Base-by-base conservation (phyloP, 2,113 vertebrate species). In the Marmota flaviventris region DNA sequence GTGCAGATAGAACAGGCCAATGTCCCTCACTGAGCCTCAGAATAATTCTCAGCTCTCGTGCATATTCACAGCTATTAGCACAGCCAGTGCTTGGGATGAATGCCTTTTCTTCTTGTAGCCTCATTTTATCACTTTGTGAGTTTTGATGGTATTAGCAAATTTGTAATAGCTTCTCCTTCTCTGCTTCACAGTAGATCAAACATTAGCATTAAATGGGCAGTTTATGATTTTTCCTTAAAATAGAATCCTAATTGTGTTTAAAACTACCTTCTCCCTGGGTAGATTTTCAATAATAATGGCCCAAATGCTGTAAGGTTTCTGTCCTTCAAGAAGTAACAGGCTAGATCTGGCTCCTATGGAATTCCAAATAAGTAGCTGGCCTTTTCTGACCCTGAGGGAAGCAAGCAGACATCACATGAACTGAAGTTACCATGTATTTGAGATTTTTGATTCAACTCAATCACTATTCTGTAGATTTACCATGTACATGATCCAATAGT, bases 131-230 rank as follows among this genome's bases (percentile, higher is more conserved):
- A 84, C 97, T 95, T 90, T 95, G 45, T 86, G 92, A 83, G 85
- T 94, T 97, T 97, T 94, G 93, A 97, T 95, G 96, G 94, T 91
- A 95, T 97, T 97, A 96, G 95, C 91, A 95, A 91, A 96, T 97
- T 94, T 95, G 39, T 96, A 95, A 97, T 96, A 92, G 88, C 95
- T 95, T 97, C 94, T 97, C 77, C 77, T 96, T 96, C 75, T 65
- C 85, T 85, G 88, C 91, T 96, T 96, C 96, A 96, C 95, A 98
- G 97, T 92, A 96, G 95, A 96, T 96, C 91, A 93, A 96, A 97
- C 93, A 86, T 95, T 93, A 94, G 95, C 42, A 4, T 98, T 94
- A 95, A 96, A 96, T 93, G 79, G 97, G 89, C 86, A 94, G 89
- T 95, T 95, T 97, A 92, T 94, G 89, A 96, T 97, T 94, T 94